A percentile compares a stretch with the other conserved stretches of the same genome.
Conservation (phyloP, 2,113 vertebrate genomes). For the Megaptera novaeangliae region DNA sequence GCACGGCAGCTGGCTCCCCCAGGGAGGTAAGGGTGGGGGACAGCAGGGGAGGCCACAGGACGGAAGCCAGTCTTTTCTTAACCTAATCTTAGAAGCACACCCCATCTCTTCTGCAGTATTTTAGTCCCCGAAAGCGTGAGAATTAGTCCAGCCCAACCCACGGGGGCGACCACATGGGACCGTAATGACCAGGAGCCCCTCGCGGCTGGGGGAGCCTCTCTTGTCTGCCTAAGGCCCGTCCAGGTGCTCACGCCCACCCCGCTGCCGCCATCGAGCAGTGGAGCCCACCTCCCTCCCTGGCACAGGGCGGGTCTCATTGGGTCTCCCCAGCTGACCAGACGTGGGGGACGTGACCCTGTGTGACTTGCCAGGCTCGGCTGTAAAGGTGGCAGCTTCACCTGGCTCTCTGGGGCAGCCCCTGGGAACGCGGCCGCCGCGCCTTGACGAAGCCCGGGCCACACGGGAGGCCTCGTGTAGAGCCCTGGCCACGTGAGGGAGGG, state of each 20-base stretch:
- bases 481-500: neutral
- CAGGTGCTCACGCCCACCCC: fast-evolving
- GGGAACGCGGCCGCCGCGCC: fast-evolving
- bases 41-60: neutral
- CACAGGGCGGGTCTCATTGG: neutral
- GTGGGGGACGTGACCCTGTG: neutral
- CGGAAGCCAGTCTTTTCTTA: neutral
- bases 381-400: fast-evolving
- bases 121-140: neutral
- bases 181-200: neutral
- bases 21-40: fast-evolving
- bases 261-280: fast-evolving
- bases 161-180: fast-evolving
- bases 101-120: neutral
- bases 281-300: neutral
- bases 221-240: fast-evolving
- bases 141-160: neutral
- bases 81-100: neutral
- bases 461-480: neutral
- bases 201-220: neutral
- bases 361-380: neutral
- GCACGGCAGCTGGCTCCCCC: neutral
- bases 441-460: fast-evolving
- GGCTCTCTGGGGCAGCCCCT: neutral
- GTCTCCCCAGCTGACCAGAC: neutral